Percentiles rank a stretch among this genome's conserved stretches.
Conservation (phyloP, 2,797 vertebrate genomes). For the Pteronotus mesoamericanus region DNA sequence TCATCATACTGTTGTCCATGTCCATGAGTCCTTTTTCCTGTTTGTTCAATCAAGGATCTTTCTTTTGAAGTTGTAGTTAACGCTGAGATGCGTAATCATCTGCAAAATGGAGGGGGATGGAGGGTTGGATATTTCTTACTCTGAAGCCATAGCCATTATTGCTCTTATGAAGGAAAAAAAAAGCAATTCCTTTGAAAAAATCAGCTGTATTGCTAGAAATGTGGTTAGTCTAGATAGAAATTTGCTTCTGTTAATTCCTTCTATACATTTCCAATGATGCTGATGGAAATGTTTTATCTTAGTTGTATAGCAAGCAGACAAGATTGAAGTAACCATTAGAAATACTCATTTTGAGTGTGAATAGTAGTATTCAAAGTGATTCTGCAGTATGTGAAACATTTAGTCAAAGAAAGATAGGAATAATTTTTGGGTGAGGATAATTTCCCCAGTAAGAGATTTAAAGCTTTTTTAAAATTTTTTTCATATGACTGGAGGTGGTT, state of each 20-base stretch:
- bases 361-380: slow-evolving; percentile 25
- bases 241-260: slow-evolving; percentile 30
- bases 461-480: slow-evolving; percentile 28
- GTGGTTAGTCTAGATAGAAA: background rate
- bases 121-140: background rate
- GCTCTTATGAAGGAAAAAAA: background rate
- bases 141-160: background rate
- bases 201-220: slow-evolving; percentile 25
- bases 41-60: background rate
- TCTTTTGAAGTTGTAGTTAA: slow-evolving; percentile 37
- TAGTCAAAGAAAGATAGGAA: slow-evolving; percentile 21
- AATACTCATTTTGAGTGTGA: slow-evolving; percentile 41
- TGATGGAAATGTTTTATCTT: slow-evolving; percentile 3
- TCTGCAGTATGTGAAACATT: background rate
- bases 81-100: background rate
- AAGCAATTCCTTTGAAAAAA: slow-evolving; percentile 20
- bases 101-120: background rate
- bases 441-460: slow-evolving; percentile 16
- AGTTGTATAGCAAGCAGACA: slow-evolving; percentile 18
- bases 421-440: slow-evolving; percentile 31
- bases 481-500: background rate
- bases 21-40: no score
- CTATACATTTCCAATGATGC: slow-evolving; percentile 12
- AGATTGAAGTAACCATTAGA: slow-evolving; percentile 7
- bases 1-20: no score